These are phyloP conservation scores for Ondatra zibethicus DNA, from an alignment of 2,113 vertebrate genomes.

Conservation along the genomic window DNA sequence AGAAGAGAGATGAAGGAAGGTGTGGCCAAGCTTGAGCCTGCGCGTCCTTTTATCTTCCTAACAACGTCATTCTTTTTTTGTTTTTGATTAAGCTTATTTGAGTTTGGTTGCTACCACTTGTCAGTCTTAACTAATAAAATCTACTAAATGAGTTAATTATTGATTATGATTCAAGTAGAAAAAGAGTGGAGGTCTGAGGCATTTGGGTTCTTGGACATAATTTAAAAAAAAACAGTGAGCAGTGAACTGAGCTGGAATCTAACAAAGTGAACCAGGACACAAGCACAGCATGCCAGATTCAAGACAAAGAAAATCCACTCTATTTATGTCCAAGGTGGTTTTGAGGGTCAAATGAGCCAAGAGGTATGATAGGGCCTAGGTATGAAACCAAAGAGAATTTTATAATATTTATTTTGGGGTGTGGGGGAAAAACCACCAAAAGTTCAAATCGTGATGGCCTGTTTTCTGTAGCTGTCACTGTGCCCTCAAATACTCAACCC, in stretches of 20 bases:
- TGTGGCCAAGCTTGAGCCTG: not conserved
- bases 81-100: conserved; percentile 19
- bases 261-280: not conserved
- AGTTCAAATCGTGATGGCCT: not conserved
- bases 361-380: not conserved
- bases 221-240: not conserved
- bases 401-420: conserved; percentile 4
- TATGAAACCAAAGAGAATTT: conserved; percentile 19
- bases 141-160: conserved; percentile 41
- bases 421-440: not conserved
- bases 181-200: not conserved
- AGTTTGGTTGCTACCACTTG: conserved; percentile 41
- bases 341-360: conserved; percentile 54
- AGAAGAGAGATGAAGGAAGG: not conserved
- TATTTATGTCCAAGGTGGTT: conserved; percentile 17
- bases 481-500: not conserved
- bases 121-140: conserved; percentile 46
- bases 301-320: not conserved
- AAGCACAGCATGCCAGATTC: not conserved
- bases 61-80: not conserved
- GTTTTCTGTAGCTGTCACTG: not conserved
- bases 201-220: not conserved
- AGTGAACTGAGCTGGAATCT: not conserved
- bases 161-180: not conserved
- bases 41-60: not conserved